Evolutionary conservation across 2,888 invertebrate species (phyloP).

Genomic region (Dyspetes luteomarginatus): DNA sequence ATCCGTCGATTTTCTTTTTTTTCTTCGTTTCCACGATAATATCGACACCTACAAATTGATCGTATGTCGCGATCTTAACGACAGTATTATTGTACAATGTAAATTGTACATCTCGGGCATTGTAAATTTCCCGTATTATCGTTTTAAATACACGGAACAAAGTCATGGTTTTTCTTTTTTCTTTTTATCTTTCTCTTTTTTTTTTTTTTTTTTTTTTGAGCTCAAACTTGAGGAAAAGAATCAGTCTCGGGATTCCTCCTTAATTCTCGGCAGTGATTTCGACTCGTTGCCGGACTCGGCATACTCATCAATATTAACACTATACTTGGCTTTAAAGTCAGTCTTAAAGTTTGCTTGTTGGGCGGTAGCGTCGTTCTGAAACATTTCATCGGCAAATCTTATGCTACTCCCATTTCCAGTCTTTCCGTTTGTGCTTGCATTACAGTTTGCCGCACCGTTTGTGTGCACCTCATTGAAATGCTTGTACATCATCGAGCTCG

Average conservation of each 20-base stretch:
- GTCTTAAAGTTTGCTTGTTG: conserved; percentile 81
- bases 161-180: background rate
- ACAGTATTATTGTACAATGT: conserved; percentile 29
- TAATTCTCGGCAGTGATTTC: conserved; percentile 71
- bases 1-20: conserved; percentile 33
- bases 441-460: conserved; percentile 71
- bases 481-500: conserved; percentile 78
- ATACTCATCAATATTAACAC: conserved; percentile 76
- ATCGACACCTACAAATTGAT: background rate
- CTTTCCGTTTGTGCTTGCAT: conserved; percentile 78
- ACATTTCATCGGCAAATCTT: conserved; percentile 77
- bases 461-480: conserved; percentile 79
- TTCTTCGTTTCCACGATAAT: background rate
- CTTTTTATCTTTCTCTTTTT: background rate
- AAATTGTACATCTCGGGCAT: conserved; percentile 29
- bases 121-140: conserved; percentile 35
- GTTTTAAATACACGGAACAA: conserved; percentile 29
- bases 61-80: background rate
- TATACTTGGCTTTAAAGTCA: conserved; percentile 82
- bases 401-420: conserved; percentile 81
- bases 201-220: conserved; percentile 32
- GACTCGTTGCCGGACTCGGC: conserved; percentile 73
- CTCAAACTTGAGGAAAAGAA: conserved; percentile 62
- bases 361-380: conserved; percentile 77
- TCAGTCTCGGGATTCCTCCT: conserved; percentile 79